Conservation (phyloP, 2,888 invertebrate species). For the Molorchus minor region DNA sequence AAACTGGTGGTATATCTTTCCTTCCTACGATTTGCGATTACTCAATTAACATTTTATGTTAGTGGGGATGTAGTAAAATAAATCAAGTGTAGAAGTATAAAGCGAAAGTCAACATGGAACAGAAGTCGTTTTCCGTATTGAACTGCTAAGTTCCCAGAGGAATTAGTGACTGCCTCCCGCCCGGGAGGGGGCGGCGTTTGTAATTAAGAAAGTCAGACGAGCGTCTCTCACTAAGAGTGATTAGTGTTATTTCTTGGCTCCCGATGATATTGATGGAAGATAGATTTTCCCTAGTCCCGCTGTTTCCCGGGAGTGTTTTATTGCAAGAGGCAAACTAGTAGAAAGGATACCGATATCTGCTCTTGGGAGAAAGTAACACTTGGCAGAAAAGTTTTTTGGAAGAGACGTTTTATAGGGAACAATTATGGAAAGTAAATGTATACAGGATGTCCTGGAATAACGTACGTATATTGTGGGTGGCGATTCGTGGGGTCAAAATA, state of each 20-base stretch:
- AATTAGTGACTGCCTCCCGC: conserved; percentile 24
- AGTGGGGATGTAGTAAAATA: conserved; percentile 5
- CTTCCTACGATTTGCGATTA: not conserved
- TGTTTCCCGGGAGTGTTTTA: conserved; percentile 32
- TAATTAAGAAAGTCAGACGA: conserved; percentile 37
- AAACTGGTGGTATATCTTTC: not conserved
- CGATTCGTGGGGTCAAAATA: too few species aligned
- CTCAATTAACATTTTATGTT: not conserved
- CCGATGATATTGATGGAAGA: conserved; percentile 32
- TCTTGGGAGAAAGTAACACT: conserved; percentile 7
- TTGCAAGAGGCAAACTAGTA: conserved; percentile 19
- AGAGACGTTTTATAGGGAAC: not conserved
- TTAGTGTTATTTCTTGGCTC: conserved; percentile 35
- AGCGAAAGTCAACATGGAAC: conserved; percentile 13
- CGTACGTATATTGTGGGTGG: too few species aligned
- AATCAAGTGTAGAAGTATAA: conserved; percentile 3
- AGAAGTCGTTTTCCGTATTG: conserved; percentile 20
- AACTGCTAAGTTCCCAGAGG: conserved; percentile 25
- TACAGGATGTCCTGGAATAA: too few species aligned
- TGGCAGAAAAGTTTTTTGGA: too few species aligned
- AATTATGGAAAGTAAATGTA: too few species aligned
- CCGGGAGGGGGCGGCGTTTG: conserved; percentile 31
- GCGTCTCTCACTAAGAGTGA: conserved; percentile 34
- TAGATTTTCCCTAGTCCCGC: conserved; percentile 32
- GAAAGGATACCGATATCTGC: conserved; percentile 12